Conservation (phyloP, 2,113 vertebrate species). For the Mastomys coucha region DNA sequence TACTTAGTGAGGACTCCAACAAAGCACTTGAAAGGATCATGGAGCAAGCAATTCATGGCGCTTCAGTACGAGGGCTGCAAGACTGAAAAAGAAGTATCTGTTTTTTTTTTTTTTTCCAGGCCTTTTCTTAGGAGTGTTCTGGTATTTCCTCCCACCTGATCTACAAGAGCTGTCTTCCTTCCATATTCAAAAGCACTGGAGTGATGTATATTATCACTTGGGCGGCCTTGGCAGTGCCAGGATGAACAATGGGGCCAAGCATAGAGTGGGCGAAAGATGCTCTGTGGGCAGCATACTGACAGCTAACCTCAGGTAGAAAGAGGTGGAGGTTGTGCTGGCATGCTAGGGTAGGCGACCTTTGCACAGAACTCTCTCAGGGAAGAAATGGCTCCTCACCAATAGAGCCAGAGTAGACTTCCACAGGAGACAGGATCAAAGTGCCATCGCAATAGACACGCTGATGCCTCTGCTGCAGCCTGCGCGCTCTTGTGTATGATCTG, state of each 20-base stretch:
- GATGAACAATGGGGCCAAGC: background rate
- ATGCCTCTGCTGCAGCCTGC: too few relatives aligned
- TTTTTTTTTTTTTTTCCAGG: background rate
- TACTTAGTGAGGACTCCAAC: background rate
- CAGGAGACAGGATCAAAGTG: background rate
- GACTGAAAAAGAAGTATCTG: too few relatives aligned
- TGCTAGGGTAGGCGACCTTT: fast-evolving
- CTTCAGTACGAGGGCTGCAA: background rate
- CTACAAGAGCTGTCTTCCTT: background rate
- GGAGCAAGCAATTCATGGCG: too few relatives aligned
- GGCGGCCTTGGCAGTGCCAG: background rate
- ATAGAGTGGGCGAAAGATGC: background rate
- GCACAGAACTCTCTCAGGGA: too few relatives aligned
- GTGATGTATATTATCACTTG: too few relatives aligned
- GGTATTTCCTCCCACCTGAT: background rate
- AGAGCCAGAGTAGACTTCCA: too few relatives aligned
- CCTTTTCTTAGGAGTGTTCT: background rate
- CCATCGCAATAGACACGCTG: background rate
- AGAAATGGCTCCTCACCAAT: too few relatives aligned
- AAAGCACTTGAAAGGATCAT: background rate
- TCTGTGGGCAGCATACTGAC: background rate
- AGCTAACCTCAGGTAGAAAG: too few relatives aligned
- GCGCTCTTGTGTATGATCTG: background rate
- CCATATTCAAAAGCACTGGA: background rate
- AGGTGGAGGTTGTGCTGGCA: fast-evolving